Base-by-base conservation (phyloP, 1,140 invertebrate species). In the Probaryconus sp. region DNA sequence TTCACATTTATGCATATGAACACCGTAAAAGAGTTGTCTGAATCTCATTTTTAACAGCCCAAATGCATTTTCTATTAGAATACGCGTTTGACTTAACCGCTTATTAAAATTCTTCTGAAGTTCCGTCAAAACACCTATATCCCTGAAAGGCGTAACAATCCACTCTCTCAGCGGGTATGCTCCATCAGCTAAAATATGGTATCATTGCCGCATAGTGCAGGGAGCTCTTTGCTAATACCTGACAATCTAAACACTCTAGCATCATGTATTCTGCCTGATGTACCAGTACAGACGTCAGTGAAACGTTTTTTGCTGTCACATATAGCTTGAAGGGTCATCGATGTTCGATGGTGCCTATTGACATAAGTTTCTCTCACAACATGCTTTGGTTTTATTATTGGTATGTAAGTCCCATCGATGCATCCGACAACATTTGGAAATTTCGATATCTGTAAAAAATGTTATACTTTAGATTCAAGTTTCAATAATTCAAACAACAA, bases 11-110 rank as follows among this genome's bases (percentile, higher is more conserved):
- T 56, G 16, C 17, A 80, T 30, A 30, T 82, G 73, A 7, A 77
- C 9, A 30, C n/a, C n/a, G n/a, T 58, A 50, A 40, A 72, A 76
- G n/a, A 86, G n/a, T n/a, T n/a, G n/a, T n/a, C n/a, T n/a, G n/a
- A n/a, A n/a, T n/a, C n/a, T n/a, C n/a, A n/a, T n/a, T 55, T 85
- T 85, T 31, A 87, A 33, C 2, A 79, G 16, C 6, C 77, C 76
- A 76, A 83, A 83, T 16, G 74, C 55, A 40, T 79, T 68, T 53
- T 83, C 81, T 16, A 85, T 80, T 26, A 70, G 18, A 11, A 81
- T 55, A 20, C 82, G 28, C 7, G 73, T 76, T 28, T 48, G 11
- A 40, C 50, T 69, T 26, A 77, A 70, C 26, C 11, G 43, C 14
- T 35, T 56, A 42, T 85, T 85, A 48, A 60, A 86, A 10, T 61